Evolutionary conservation across 1,140 invertebrate genomes (phyloP), one percentile per base, ranked within the genome.

Genomic region (Luehdorfia chinensis): DNA sequence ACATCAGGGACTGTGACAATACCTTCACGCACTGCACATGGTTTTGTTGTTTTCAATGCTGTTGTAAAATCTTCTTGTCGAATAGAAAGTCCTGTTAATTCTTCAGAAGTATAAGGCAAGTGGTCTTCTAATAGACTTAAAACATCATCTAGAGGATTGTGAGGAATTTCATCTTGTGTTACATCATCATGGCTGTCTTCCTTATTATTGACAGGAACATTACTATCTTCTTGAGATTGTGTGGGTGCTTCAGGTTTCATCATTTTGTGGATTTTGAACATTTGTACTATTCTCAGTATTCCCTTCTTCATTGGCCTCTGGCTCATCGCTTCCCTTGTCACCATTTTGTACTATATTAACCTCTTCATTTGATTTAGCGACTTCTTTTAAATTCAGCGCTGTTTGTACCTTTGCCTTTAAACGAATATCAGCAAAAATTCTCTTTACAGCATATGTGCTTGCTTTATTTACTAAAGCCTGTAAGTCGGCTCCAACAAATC

Each of bases 1-100:
- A 96, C 94, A 89, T 98, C 96, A 6, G 98, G 98, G 11, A 99
- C 96, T 4, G 97, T 98, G 2, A 96, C 95, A 87, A 99, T 99
- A 33, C 98, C 98, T 90, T 99, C 98, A 55, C 97, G 89, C 60
- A 98, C 98, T 0, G 96, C 93, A 32, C 96, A 97, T n/a, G 97
- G 97, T 76, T 95, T 94, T 9, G 97, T 93, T 58, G 91, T 88
- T 66, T 93, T 93, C 4, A 98, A 71, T 12, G 97, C 97, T 57
- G 87, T 89, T 39, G 91, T 61, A 69, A 97, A 96, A 71, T 97
- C 95, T 4, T 89, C 85, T 48, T 93, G 88, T 25, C 91, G 91
- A 4, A 97, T 91, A 50, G 72, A 90, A 12, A 96, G 81, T 15
- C 88, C 84, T 9, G 80, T 59, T 19, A 95, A 73, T 28, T 94